Base-by-base conservation (phyloP, 2,113 vertebrate species). In the Salvelinus fontinalis region DNA sequence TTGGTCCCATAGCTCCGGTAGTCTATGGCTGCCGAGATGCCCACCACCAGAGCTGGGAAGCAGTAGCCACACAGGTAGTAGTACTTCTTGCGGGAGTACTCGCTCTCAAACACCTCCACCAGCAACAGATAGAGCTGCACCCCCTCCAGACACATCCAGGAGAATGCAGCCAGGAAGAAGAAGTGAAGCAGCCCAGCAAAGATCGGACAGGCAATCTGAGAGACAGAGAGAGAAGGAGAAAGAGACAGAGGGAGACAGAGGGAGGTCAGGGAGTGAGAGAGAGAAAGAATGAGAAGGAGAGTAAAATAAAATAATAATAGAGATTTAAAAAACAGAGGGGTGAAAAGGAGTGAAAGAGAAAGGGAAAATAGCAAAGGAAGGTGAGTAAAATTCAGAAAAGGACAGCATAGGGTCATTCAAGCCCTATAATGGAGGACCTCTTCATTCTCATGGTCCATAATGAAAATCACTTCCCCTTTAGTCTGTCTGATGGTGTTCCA, bases 1-100 rank as follows among this genome's bases (percentile, higher is more conserved):
- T 96, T 96, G 16, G 96, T 98, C 90, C 96, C 96, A 27, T 97
- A 98, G 94, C 96, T 96, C 84, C 95, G 94, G 92, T 98, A 97
- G 94, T 97, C 96, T 49, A 97, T 93, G 85, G 96, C 96, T 0
- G 96, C 96, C 0, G 97, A 97, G 39, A 97, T 95, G 88, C 95
- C 96, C 78, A 98, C 97, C 85, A 98, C 96, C 81, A 97, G 91
- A 2, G 95, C 95, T 0, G 96, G 96, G 86, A 98, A 96, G 92
- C 96, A 96, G 89, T 98, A 98, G 76, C 97, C 97, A 0, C 95
- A 96, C 76, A 97, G 91, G 89, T 98, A 98, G 92, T 96, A 97
- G 93, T 96, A 97, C 83, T 96, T 96, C 91, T 95, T 96, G 49
- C 95, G 94, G 49, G 96, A 97, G 77, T 95, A 95, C 74, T 97